Percentiles rank a stretch among this genome's conserved stretches.
Conservation (phyloP, 1,140 invertebrate species). For the Trichonephila clavata region DNA sequence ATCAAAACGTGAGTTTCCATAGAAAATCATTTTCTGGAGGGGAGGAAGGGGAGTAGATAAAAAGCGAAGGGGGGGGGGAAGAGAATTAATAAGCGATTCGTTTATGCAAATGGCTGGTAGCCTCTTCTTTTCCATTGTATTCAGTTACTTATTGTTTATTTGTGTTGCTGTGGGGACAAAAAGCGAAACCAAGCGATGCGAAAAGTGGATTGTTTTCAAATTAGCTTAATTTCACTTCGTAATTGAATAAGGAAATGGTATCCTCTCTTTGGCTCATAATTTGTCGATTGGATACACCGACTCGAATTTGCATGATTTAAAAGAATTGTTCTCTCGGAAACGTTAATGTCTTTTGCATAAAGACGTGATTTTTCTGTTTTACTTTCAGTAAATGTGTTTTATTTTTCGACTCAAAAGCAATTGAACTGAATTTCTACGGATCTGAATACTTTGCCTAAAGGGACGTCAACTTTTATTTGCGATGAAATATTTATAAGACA, state of each 20-base stretch:
- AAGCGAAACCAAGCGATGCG: background rate
- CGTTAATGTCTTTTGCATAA: background rate
- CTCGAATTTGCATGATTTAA: too few relatives aligned
- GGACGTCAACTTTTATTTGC: background rate
- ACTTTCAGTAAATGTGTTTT: background rate
- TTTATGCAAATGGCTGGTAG: background rate
- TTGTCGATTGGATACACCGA: too few relatives aligned
- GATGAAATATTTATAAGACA: background rate
- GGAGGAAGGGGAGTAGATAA: background rate
- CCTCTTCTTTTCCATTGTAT: background rate
- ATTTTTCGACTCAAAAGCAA: background rate
- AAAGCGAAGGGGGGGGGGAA: background rate
- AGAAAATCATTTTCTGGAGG: background rate
- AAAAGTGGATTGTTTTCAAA: background rate
- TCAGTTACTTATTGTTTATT: background rate
- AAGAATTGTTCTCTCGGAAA: background rate
- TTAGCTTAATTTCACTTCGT: background rate
- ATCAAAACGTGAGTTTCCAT: background rate
- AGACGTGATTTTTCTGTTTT: too few relatives aligned
- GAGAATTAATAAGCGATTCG: constrained; percentile 10
- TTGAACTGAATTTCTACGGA: background rate
- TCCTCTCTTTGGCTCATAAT: background rate
- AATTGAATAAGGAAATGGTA: background rate
- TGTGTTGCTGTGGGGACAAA: background rate
- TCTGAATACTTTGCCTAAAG: background rate